Conservation (phyloP, 2,888 invertebrate genomes). For the Agrochola circellaris region DNA sequence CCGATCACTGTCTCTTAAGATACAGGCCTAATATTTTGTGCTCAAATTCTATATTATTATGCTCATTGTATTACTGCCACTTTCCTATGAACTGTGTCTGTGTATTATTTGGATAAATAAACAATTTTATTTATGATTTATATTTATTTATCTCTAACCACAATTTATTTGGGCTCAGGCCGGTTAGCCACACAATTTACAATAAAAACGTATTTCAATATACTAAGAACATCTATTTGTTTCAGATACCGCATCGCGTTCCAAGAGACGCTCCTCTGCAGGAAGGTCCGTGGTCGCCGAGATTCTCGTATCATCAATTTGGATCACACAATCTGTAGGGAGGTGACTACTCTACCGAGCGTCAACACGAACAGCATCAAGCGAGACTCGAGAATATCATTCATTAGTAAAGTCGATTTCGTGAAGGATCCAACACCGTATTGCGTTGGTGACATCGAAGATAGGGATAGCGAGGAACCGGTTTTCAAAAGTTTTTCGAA, state of each 20-base stretch:
- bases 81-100: too few species aligned
- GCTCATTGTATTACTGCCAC: too few species aligned
- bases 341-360: constrained; percentile 82
- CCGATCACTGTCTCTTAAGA: too few species aligned
- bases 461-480: constrained; percentile 64
- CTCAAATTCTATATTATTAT: too few species aligned
- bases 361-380: constrained; percentile 75
- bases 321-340: constrained; percentile 88
- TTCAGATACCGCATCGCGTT: constrained; percentile 94
- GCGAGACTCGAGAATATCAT: constrained; percentile 78
- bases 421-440: constrained; percentile 81
- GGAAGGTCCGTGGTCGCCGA: constrained; percentile 78
- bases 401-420: constrained; percentile 81
- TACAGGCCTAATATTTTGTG: too few species aligned
- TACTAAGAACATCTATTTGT: constrained; percentile 25
- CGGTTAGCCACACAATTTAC: neutral
- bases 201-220: neutral
- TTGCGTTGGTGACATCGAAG: constrained; percentile 69
- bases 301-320: constrained; percentile 86
- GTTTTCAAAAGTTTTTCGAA: constrained; percentile 71
- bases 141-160: neutral
- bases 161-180: neutral
- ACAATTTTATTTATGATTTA: too few species aligned
- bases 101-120: too few species aligned
- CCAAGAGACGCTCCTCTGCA: constrained; percentile 93